Percentiles rank a stretch among this genome's conserved stretches.
Conservation (phyloP, 2,888 invertebrate species). For the Acronicta psi region DNA sequence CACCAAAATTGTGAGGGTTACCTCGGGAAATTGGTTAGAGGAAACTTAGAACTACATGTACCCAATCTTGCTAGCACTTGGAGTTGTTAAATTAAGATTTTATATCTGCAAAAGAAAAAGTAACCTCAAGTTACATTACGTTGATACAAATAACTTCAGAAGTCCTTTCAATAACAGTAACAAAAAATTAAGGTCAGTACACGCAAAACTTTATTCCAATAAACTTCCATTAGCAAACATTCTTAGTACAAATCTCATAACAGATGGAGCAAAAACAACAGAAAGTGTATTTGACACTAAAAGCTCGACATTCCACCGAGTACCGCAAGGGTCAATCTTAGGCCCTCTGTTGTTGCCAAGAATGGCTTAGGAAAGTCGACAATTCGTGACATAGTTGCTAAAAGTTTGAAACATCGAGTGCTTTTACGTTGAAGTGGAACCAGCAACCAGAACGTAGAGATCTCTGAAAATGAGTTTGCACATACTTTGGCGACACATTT, state of each 20-base stretch:
- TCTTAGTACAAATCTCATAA: conserved; percentile 46
- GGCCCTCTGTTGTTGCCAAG: conserved; percentile 77
- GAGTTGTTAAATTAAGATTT: conserved; percentile 16
- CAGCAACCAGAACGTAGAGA: conserved; percentile 64
- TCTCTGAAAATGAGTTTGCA: conserved; percentile 47
- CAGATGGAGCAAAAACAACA: conserved; percentile 59
- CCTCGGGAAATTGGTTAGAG: conserved; percentile 10
- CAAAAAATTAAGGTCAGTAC: conserved; percentile 26
- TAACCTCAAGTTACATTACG: conserved; percentile 16
- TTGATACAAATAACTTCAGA: conserved; percentile 24
- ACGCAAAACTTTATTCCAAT: conserved; percentile 24
- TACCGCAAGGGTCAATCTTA: conserved; percentile 81
- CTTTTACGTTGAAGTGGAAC: conserved; percentile 78
- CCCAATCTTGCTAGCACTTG: conserved; percentile 9
- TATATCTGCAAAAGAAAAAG: conserved; percentile 21
- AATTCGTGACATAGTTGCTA: conserved; percentile 81
- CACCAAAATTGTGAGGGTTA: conserved; percentile 7
- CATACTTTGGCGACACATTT: conserved; percentile 40
- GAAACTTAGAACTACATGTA: conserved; percentile 15
- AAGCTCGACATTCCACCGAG: conserved; percentile 75
- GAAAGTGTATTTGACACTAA: conserved; percentile 75
- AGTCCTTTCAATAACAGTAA: conserved; percentile 24
- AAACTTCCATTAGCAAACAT: conserved; percentile 41
- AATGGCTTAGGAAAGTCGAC: conserved; percentile 77
- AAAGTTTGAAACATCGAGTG: conserved; percentile 86